Evolutionary conservation across 2,113 vertebrate species (phyloP).

Genomic region (Brachyhypopomus occidentalis): DNA sequence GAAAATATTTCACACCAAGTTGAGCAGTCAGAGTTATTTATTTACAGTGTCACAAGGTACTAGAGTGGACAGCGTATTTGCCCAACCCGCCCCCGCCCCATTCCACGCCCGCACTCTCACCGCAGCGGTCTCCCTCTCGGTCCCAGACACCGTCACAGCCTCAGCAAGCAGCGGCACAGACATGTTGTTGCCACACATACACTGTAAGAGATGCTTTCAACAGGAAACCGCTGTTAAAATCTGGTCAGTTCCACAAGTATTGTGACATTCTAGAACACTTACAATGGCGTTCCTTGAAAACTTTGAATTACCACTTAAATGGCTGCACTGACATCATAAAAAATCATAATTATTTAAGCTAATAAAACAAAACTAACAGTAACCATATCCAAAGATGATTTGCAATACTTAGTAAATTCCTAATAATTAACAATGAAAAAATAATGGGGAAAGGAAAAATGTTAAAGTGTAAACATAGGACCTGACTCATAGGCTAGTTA

Average conservation of each 20-base stretch:
- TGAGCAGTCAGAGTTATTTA: background rate
- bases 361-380: background rate
- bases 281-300: background rate
- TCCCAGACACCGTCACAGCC: slow-evolving; percentile 92
- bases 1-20: background rate
- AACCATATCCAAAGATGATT: background rate
- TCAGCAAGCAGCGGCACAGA: slow-evolving; percentile 98
- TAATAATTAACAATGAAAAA: slow-evolving; percentile 34
- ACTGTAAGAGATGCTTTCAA: slow-evolving; percentile 77
- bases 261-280: no score
- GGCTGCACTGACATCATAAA: background rate
- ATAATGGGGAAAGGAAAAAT: background rate
- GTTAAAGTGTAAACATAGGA: slow-evolving; percentile 62
- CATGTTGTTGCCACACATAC: slow-evolving; percentile 99
- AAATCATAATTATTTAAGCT: background rate
- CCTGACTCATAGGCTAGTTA: background rate
- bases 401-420: background rate
- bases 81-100: no score
- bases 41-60: background rate
- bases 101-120: slow-evolving; percentile 74
- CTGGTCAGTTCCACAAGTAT: background rate
- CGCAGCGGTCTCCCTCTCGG: slow-evolving; percentile 94
- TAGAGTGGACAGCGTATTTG: background rate
- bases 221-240: slow-evolving; percentile 4
- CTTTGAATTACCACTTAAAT: background rate